These are phyloP conservation scores for Arctocebus calabarensis DNA, from an alignment of 2,797 vertebrate genomes.

Conservation along the genomic window DNA sequence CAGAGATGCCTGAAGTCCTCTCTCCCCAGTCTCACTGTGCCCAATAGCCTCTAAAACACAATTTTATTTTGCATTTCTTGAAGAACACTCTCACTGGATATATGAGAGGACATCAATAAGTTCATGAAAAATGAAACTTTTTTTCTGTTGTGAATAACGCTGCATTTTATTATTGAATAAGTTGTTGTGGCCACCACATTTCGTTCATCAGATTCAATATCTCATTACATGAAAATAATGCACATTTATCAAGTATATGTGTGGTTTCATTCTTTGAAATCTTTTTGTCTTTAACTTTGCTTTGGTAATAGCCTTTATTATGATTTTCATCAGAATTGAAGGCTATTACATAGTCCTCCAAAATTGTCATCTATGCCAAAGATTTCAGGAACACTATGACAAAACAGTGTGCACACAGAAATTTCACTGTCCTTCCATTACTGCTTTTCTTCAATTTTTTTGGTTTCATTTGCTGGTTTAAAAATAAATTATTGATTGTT, in stretches of 20 bases:
- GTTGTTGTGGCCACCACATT: slow-evolving; percentile 80
- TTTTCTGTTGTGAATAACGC: slow-evolving; percentile 68
- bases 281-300: neutral
- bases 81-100: neutral
- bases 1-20: no score
- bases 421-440: neutral
- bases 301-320: neutral
- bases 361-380: neutral
- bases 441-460: slow-evolving; percentile 13
- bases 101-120: neutral
- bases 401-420: neutral
- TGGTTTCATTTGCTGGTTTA: slow-evolving; percentile 4
- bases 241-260: slow-evolving; percentile 78
- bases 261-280: slow-evolving; percentile 70
- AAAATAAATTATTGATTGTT: slow-evolving; percentile 2
- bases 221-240: slow-evolving; percentile 77
- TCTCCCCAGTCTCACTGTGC: no score
- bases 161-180: slow-evolving; percentile 85
- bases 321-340: neutral
- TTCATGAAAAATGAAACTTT: neutral
- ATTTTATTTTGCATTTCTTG: neutral
- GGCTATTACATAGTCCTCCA: neutral
- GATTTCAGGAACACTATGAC: neutral
- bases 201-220: slow-evolving; percentile 84
- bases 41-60: neutral